These are phyloP conservation scores for Heliornis fulica DNA, from an alignment of 2,113 vertebrate genomes.

Conservation along the genomic window DNA sequence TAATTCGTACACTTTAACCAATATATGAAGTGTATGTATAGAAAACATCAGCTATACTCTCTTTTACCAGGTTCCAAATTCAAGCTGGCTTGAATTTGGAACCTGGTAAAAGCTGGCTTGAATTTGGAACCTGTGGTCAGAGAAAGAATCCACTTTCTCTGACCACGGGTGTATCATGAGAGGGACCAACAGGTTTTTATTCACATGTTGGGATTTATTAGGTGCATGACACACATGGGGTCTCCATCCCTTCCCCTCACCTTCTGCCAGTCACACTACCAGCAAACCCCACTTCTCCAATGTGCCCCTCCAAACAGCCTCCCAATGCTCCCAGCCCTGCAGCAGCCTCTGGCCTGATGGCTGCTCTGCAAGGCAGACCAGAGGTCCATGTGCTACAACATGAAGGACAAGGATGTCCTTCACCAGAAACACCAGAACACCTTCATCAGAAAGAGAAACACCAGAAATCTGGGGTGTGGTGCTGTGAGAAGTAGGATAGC, in stretches of 20 bases:
- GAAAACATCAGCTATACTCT: background rate
- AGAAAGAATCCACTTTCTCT: background rate
- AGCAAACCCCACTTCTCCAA: background rate
- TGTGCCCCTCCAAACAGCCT: background rate
- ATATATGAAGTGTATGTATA: accelerated
- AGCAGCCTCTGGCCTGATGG: background rate
- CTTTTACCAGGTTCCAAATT: background rate
- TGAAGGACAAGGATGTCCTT: accelerated
- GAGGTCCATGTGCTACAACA: accelerated
- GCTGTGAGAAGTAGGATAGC: background rate
- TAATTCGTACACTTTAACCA: background rate
- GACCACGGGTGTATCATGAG: background rate
- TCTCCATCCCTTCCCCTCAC: background rate
- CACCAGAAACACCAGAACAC: background rate
- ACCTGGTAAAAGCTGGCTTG: too few relatives aligned
- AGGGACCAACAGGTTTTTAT: background rate
- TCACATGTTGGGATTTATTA: background rate
- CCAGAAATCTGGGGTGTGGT: background rate
- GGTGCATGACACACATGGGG: accelerated
- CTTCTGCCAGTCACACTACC: background rate
- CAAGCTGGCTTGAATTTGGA: background rate
- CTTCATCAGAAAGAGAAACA: too few relatives aligned
- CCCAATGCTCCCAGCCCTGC: accelerated
- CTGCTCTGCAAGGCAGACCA: background rate
- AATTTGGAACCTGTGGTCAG: too few relatives aligned